Conservation (phyloP, 2,888 invertebrate genomes). For the Hedya salicella region DNA sequence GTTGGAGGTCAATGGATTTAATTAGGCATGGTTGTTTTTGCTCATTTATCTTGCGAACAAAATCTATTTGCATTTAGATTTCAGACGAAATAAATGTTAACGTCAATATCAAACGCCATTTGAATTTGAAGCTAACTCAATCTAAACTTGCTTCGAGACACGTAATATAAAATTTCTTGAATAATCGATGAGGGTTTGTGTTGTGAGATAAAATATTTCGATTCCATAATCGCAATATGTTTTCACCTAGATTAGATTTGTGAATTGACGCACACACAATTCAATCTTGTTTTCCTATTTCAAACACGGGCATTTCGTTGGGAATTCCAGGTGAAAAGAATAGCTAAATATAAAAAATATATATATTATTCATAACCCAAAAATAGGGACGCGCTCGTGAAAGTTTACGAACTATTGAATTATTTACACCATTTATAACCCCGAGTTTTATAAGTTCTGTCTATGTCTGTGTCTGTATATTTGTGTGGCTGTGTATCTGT, state of each 20-base stretch:
- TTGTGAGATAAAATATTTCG: conserved; percentile 12
- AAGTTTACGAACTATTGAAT: conserved; percentile 13
- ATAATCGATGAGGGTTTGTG: not conserved
- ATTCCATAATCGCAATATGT: conserved; percentile 25
- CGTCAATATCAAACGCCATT: not conserved
- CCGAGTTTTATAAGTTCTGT: no score
- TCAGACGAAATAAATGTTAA: not conserved
- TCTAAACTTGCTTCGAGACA: not conserved
- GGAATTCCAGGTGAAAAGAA: conserved; percentile 29
- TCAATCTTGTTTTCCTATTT: conserved; percentile 42
- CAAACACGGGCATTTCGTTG: conserved; percentile 31
- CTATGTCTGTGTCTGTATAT: not conserved
- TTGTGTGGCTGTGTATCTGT: not conserved
- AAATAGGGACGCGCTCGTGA: conserved; percentile 4
- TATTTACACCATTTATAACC: not conserved
- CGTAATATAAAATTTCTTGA: not conserved
- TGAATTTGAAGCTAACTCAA: not conserved
- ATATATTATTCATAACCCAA: conserved; percentile 33
- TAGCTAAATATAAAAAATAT: conserved; percentile 32
- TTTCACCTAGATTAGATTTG: conserved; percentile 33
- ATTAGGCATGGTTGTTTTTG: not conserved
- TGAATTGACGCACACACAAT: conserved; percentile 39
- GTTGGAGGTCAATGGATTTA: not conserved
- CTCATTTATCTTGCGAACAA: not conserved
- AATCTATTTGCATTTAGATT: not conserved